A percentile compares a stretch with the other conserved stretches of the same genome.
Conservation (phyloP, 2,888 invertebrate genomes). For the Andricus quercusramuli region DNA sequence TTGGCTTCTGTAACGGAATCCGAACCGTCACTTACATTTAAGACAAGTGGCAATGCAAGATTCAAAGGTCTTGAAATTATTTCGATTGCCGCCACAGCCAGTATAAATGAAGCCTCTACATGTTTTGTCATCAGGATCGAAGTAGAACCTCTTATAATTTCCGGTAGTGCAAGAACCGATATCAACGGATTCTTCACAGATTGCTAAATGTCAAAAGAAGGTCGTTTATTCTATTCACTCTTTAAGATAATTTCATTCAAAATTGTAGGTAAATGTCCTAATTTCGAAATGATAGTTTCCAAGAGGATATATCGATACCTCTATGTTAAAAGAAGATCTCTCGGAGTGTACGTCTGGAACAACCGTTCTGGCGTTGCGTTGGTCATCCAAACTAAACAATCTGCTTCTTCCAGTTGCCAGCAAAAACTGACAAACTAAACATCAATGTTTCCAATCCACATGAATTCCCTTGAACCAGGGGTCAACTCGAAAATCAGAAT, state of each 20-base stretch:
- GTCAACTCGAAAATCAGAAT: too few relatives aligned
- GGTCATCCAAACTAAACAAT: too few relatives aligned
- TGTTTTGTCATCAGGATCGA: constrained; percentile 83
- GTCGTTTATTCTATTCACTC: background rate
- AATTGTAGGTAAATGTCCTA: background rate
- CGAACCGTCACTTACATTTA: constrained; percentile 71
- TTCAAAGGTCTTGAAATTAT: constrained; percentile 89
- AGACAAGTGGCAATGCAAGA: constrained; percentile 84
- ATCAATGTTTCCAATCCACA: too few relatives aligned
- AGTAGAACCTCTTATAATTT: constrained; percentile 85
- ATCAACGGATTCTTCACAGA: constrained; percentile 84
- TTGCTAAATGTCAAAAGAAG: constrained; percentile 79
- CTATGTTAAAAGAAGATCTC: too few relatives aligned
- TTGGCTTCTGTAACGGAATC: constrained; percentile 24
- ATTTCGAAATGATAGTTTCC: background rate
- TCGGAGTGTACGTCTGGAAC: too few relatives aligned
- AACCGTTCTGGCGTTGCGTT: too few relatives aligned
- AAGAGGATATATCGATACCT: too few relatives aligned
- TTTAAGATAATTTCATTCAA: background rate
- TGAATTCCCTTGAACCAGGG: too few relatives aligned
- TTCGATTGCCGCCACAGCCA: constrained; percentile 93
- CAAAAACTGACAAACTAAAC: too few relatives aligned
- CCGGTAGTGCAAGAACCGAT: constrained; percentile 82
- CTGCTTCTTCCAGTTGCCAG: too few relatives aligned
- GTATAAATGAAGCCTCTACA: constrained; percentile 91